Base-by-base conservation (phyloP, 1,140 invertebrate genomes). In the Scaptomyza montana region DNA sequence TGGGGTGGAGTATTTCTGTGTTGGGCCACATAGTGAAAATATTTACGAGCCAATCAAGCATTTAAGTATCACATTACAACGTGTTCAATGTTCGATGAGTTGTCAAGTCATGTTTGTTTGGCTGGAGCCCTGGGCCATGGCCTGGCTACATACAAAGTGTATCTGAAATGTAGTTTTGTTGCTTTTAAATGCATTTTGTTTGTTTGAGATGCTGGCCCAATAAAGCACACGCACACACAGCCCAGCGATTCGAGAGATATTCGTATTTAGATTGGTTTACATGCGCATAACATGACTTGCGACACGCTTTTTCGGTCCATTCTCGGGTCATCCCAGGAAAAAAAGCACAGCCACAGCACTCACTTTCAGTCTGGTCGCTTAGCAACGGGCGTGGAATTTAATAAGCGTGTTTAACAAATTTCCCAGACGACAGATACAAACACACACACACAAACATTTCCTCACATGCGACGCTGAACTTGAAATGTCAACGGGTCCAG, bases 31-130 rank as follows among this genome's bases (percentile, higher is more conserved):
- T 80, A 84, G 82, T 90, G 77, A 90, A 87, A 87, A 91, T 90
- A 91, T 91, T 91, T 91, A 91, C 90, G 90, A 91, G 86, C 90
- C 86, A 90, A 91, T 91, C 90, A 91, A 86, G 86, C 86, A 87
- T 90, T 89, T 91, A 91, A 91, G 90, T 91, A 91, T 91, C 90
- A 86, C 80, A 91, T 91, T 91, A 91, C 90, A 91, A 86, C 89
- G 79, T 91, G 90, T 91, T 89, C 86, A 91, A 91, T 90, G 82
- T 85, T 91, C 89, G 89, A 91, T 91, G 89, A 91, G 90, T 90
- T 91, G 89, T 91, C 89, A 91, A 91, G 80, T 91, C 89, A 74
- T 87, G 89, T 91, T 91, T 90, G 80, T 77, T 79, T 65, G 36
- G 55, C 56, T 54, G 65, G 39, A 45, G 49, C 59, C 68, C 49